Percentiles rank a stretch among this genome's conserved stretches.
Conservation (phyloP, 2,888 invertebrate species). For the Girardia tigrina region DNA sequence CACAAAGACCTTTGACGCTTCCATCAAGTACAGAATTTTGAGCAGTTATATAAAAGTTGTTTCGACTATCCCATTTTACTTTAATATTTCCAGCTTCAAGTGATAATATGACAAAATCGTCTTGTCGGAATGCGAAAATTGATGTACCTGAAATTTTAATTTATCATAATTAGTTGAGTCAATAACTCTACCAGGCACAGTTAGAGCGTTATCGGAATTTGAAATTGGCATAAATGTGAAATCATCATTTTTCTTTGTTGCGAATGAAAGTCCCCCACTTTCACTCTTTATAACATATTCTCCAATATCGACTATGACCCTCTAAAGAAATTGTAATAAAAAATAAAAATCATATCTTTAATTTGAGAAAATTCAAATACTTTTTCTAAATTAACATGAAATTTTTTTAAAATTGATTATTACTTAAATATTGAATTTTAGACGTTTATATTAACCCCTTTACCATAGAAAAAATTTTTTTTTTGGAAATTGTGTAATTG, state of each 20-base stretch:
- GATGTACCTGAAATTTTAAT: constrained; percentile 15
- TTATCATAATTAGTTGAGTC: no score
- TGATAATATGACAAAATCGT: not conserved
- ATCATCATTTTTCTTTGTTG: not conserved
- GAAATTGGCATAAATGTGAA: not conserved
- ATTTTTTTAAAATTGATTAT: no score
- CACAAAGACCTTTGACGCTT: constrained; percentile 38
- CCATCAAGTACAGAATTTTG: constrained; percentile 34
- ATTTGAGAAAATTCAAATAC: no score
- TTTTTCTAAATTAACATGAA: no score
- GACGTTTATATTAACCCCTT: no score
- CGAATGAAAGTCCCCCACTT: not conserved
- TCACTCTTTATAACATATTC: not conserved
- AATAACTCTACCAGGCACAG: no score
- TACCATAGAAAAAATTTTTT: no score
- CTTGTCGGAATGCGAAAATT: not conserved
- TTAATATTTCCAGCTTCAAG: constrained; percentile 35
- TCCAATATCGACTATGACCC: not conserved
- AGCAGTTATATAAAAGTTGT: constrained; percentile 37
- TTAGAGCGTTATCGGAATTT: not conserved
- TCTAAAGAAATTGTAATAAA: not conserved
- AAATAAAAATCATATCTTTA: not conserved
- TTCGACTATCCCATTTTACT: constrained; percentile 38
- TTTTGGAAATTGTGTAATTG: no score
- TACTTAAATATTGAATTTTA: no score